A percentile compares a stretch with the other conserved stretches of the same genome.
These are phyloP conservation scores for Peromyscus attwateri DNA, from an alignment of 2,797 vertebrate species.

Conservation along the genomic window DNA sequence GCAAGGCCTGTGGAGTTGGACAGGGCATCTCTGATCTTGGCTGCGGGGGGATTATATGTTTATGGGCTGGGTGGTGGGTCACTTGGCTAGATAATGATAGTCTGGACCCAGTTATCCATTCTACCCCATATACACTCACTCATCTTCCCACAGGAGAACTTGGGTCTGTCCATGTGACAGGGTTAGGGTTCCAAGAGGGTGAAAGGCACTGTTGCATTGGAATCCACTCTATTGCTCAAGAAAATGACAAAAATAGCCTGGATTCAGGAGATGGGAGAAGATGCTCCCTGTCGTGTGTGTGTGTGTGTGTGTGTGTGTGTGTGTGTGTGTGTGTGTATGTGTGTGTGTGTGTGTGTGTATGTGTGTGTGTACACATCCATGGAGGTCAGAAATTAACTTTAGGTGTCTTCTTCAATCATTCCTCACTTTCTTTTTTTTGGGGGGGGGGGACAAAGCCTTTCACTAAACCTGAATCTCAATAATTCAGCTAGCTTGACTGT, in stretches of 20 bases:
- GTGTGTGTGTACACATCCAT: background rate
- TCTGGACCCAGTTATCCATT: background rate
- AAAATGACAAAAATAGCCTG: background rate
- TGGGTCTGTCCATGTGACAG: background rate
- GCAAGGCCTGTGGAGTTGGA: too few relatives aligned
- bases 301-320: background rate
- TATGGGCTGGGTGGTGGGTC: background rate
- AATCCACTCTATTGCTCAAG: background rate
- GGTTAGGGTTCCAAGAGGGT: background rate
- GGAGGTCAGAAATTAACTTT: background rate
- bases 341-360: background rate
- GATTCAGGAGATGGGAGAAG: background rate
- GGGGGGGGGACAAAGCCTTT: background rate
- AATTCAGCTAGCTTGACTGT: background rate
- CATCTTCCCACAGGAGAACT: background rate
- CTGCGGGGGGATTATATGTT: background rate
- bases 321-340: background rate
- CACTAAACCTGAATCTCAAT: background rate
- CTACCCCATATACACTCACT: background rate
- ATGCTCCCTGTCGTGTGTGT: background rate
- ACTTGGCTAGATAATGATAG: background rate
- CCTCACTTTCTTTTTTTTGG: too few relatives aligned
- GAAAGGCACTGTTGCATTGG: background rate
- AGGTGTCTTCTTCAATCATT: background rate
- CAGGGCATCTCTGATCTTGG: accelerated